Evolutionary conservation across 1,140 invertebrate species (phyloP), one percentile per base, ranked within the genome.

Genomic region (Drosophila kepulauana): DNA sequence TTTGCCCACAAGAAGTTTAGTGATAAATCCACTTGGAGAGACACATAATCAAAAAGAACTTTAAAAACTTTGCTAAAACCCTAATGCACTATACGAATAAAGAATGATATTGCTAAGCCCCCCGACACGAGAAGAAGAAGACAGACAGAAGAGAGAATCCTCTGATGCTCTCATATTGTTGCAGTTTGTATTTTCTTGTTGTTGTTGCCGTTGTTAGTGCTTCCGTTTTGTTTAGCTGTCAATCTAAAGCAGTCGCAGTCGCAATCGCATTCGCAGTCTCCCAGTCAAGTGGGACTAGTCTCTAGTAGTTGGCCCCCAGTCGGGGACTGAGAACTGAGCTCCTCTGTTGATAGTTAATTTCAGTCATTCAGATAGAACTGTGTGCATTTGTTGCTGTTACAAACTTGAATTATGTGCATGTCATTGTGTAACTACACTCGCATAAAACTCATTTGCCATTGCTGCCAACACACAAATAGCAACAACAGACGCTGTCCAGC

Each of bases 341-440:
- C 35, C 71, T 75, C 70, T 41, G 57, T 63, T 79, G 78, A 87
- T 88, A 86, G 82, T 86, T 86, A 86, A 86, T 86, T 87, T 86
- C 79, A 87, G 84, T 87, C 80, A 86, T 87, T 86, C 84, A 70
- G 71, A 69, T 63, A 62, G 61, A 59, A 73, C 68, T 65, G 71
- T 68, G 58, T 85, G 81, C 81, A 85, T 85, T 85, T 85, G 81
- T 81, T 85, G 81, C 78, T 76, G 64, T 82, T 80, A 64, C 79
- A 81, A 87, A 88, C 76, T 88, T 87, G 84, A 87, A 80, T 87
- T 87, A 87, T 87, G 84, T 88, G 84, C 84, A 87, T 87, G 84
- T 88, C 84, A 87, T 87, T 87, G 85, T 88, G 80, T 82, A 88
- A 84, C 84, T 80, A 80, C 80, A 82, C 76, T 82, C 79, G 73